Evolutionary conservation across 2,113 vertebrate genomes (phyloP), one percentile per base, ranked within the genome.

Genomic region (Pelodiscus sinensis): DNA sequence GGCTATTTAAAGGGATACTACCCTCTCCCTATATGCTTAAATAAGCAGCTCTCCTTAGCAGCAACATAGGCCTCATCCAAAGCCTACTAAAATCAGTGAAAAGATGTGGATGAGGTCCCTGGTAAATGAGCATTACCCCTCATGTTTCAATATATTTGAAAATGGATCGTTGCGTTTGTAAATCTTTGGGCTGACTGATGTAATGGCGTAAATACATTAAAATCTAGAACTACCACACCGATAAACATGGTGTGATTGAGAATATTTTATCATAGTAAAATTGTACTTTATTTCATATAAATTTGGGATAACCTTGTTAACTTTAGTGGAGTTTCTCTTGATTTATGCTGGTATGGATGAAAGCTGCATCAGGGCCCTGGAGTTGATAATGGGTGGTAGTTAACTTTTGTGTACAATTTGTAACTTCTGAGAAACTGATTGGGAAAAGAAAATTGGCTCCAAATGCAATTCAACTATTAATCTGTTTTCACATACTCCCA

Each of bases 301-400:
- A 68, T 57, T 7, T 8, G 19, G 81, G 9, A 6, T 51, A 18
- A 75, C 19, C 0, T 68, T 89, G 14, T 75, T 38, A 44, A 75
- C 35, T 75, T 75, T 19, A 50, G 38, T 77, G 16, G 35, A 50
- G 38, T 15, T 50, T 38, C 68, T 79, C 29, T 31, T 21, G 29
- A 54, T 2, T 44, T 91, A 27, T 54, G 80, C 21, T 81, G 2
- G 6, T 31, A 1, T 16, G 29, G 83, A 1, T 8, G 0, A 18
- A 4, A 2, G 16, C 10, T 44, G 50, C 88, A 55, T 31, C 9
- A 9, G 51, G 68, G 3, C 0, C 1, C 31, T 78, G 2, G 52
- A 93, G 52, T 1, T 60, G 21, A 8, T 14, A 35, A 2, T 50
- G 3, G 12, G 44, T 51, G 84, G 2, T 0, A 0, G 52, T 35